Evolutionary conservation across 1,140 invertebrate genomes (phyloP), one percentile per base, ranked within the genome.

Genomic region (Drosophila parvula): DNA sequence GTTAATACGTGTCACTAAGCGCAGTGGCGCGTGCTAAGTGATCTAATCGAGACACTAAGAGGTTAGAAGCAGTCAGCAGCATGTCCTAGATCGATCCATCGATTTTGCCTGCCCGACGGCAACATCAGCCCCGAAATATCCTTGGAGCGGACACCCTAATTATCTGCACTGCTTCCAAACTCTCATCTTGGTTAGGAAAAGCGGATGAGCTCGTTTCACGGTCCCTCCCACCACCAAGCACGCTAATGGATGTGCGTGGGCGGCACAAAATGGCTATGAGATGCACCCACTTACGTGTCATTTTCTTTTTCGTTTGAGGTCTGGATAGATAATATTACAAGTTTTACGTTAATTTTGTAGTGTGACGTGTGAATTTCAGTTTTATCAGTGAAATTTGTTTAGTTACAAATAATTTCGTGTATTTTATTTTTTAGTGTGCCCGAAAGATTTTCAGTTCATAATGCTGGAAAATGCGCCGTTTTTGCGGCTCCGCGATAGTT

Each of bases 261-360:
- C 11, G 11, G 14, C 14, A 55, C 41, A 58, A 68, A 28, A 56
- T 53, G 28, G 59, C 40, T 30, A 8, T 30, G 16, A 9, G 12
- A 34, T 43, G 28, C 41, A 16, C 1, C 9, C 27, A 77, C 74
- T 77, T 77, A 77, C 74, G 74, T 77, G 74, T 77, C 74, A 77
- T 77, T 41, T 77, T 67, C 5, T 30, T 32, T 30, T 32, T 22
- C 34, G 12, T 51, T 41, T 18, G 38, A 47, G 38, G 27, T 63
- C 36, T 57, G 30, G 32, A 30, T 22, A 55, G 38, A 18, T 16
- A 60, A 27, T 51, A 32, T 4, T 10, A 38, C 30, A 4, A 28
- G 36, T 43, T 50, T 57, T 8, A 27, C 28, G 34, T 10, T 11
- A 56, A 44, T 32, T 74, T 50, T 56, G 36, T n/a, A 28, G 8